Percentiles rank a stretch among this genome's conserved stretches.
These are phyloP conservation scores for Eremobia ochroleuca DNA, from an alignment of 2,888 invertebrate species.

Conservation along the genomic window DNA sequence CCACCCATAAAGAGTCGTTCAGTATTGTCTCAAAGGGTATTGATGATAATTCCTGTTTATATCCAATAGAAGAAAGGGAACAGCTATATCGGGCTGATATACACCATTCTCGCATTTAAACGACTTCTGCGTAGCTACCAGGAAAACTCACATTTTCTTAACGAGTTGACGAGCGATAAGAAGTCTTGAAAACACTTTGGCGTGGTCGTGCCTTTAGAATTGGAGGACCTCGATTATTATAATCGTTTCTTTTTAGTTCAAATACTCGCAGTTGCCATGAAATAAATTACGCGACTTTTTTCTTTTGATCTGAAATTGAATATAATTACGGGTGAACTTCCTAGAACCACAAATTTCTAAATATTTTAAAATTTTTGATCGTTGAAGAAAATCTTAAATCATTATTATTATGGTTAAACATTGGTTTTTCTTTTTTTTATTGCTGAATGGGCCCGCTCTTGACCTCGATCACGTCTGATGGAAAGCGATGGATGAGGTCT, in stretches of 20 bases:
- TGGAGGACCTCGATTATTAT: slow-evolving; percentile 41
- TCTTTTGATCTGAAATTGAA: slow-evolving; percentile 6
- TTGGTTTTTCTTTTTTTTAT: too few species aligned
- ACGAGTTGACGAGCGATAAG: slow-evolving; percentile 52
- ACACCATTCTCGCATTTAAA: slow-evolving; percentile 72
- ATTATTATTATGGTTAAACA: not conserved
- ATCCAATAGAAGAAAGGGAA: slow-evolving; percentile 76
- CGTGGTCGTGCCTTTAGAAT: slow-evolving; percentile 33
- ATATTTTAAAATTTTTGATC: not conserved
- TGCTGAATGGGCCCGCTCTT: too few species aligned
- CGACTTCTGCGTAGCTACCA: slow-evolving; percentile 68
- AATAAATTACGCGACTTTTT: not conserved
- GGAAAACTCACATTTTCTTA: slow-evolving; percentile 61
- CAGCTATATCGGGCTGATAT: slow-evolving; percentile 73
- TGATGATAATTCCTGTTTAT: slow-evolving; percentile 85
- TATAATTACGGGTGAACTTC: not conserved
- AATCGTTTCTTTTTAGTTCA: slow-evolving; percentile 38
- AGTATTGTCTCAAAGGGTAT: slow-evolving; percentile 81
- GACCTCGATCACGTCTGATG: too few species aligned
- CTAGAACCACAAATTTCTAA: not conserved
- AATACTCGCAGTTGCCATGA: slow-evolving; percentile 25
- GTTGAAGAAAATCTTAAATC: not conserved
- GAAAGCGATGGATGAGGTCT: too few species aligned
- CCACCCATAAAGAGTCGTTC: slow-evolving; percentile 79
- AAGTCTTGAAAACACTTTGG: slow-evolving; percentile 26